Evolutionary conservation across 2,888 invertebrate species (phyloP).

Genomic region (Bruchidius siliquastri): DNA sequence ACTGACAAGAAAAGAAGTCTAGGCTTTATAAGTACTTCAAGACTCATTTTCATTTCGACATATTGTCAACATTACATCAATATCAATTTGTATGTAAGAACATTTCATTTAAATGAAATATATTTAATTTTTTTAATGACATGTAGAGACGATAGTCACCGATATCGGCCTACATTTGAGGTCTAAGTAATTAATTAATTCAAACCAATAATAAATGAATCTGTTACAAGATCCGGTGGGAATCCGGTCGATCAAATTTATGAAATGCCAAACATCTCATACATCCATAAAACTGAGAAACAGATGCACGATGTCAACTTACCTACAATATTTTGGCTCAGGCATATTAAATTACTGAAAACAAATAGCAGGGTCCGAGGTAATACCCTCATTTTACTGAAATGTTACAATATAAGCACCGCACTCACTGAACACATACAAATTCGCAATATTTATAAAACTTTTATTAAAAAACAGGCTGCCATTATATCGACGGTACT

Average conservation of each 20-base stretch:
- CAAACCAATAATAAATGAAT: background rate
- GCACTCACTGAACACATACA: constrained; percentile 16
- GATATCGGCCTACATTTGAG: background rate
- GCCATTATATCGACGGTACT: constrained; percentile 27
- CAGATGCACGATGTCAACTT: constrained; percentile 15
- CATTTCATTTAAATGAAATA: background rate
- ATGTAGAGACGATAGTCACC: background rate
- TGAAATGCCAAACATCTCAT: constrained; percentile 1
- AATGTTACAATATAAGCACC: constrained; percentile 15
- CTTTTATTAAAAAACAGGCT: constrained; percentile 36
- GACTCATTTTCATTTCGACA: too few relatives aligned
- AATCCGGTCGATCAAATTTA: background rate
- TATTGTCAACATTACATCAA: too few relatives aligned
- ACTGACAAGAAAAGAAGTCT: too few relatives aligned
- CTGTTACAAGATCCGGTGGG: background rate
- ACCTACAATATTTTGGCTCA: constrained; percentile 39
- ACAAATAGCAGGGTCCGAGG: constrained; percentile 34
- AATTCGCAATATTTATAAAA: constrained; percentile 13
- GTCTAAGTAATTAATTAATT: too few relatives aligned
- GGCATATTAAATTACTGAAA: constrained; percentile 37
- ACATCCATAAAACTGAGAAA: constrained; percentile 5
- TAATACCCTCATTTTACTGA: constrained; percentile 28
- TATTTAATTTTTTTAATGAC: background rate
- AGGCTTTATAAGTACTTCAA: too few relatives aligned
- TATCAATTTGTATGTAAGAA: too few relatives aligned